These are phyloP conservation scores for Scaptodrosophila latifasciaeformis DNA, from an alignment of 2,888 invertebrate genomes.

Conservation along the genomic window DNA sequence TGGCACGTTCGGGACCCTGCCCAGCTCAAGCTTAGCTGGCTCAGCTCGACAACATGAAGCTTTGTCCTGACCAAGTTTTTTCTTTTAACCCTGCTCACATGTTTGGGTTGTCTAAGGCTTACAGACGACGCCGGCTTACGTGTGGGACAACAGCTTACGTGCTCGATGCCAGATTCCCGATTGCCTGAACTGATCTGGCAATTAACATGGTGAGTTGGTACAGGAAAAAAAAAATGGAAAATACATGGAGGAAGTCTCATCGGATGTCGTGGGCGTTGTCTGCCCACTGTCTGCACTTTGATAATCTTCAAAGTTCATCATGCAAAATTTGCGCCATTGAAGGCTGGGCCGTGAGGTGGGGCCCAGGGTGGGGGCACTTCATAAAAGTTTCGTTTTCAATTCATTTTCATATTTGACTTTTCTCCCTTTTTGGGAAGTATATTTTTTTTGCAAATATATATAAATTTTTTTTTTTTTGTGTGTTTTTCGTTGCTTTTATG, in stretches of 20 bases:
- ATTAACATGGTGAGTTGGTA: conserved; percentile 3
- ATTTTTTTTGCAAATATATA: neutral
- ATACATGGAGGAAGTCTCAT: neutral
- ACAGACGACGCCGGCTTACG: no score
- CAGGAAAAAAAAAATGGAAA: no score
- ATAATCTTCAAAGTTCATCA: conserved; percentile 34
- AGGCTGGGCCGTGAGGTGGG: neutral
- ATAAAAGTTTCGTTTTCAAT: conserved; percentile 35
- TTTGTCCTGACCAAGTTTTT: no score
- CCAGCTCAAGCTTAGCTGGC: conserved; percentile 1
- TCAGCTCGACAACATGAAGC: no score
- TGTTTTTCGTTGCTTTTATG: conserved; percentile 39
- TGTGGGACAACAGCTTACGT: no score
- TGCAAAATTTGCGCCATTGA: conserved; percentile 24
- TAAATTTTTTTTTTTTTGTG: conserved; percentile 5
- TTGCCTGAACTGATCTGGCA: neutral
- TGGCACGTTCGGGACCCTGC: conserved; percentile 3
- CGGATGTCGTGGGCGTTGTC: conserved; percentile 17
- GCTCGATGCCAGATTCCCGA: no score
- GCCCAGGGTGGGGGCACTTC: no score
- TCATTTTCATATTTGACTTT: conserved; percentile 12
- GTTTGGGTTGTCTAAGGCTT: no score
- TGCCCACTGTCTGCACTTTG: neutral
- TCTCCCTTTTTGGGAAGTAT: neutral
- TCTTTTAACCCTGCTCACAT: no score